A percentile compares a stretch with the other conserved stretches of the same genome.
These are phyloP conservation scores for Oncorhynchus clarkii DNA, from an alignment of 2,113 vertebrate species.

Conservation along the genomic window DNA sequence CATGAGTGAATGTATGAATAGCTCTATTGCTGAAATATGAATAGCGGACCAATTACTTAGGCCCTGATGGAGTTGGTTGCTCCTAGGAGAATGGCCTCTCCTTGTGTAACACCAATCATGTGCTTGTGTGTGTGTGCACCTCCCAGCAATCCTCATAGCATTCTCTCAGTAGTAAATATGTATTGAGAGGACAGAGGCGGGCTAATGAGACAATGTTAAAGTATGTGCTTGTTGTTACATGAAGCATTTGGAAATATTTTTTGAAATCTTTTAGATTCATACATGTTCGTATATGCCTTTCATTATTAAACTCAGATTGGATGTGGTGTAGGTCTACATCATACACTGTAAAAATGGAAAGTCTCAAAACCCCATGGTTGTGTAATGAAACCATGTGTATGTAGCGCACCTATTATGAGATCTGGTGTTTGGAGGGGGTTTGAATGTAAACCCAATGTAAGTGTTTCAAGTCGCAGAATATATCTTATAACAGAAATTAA, in stretches of 20 bases:
- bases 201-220: slow-evolving; percentile 39
- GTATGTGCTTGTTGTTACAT: background rate
- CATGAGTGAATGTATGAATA: slow-evolving; percentile 66
- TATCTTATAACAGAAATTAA: too few relatives aligned
- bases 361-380: too few relatives aligned
- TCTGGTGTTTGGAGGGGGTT: too few relatives aligned
- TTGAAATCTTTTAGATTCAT: too few relatives aligned
- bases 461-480: too few relatives aligned
- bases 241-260: background rate
- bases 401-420: too few relatives aligned
- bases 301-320: too few relatives aligned
- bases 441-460: too few relatives aligned
- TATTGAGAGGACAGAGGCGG: slow-evolving; percentile 10
- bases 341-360: too few relatives aligned
- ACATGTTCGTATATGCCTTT: too few relatives aligned
- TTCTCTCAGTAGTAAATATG: slow-evolving; percentile 43
- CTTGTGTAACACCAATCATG: slow-evolving; percentile 34
- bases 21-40: slow-evolving; percentile 73
- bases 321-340: too few relatives aligned
- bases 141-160: background rate
- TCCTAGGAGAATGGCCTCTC: slow-evolving; percentile 60
- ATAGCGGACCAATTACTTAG: slow-evolving; percentile 75
- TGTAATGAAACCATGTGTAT: too few relatives aligned
- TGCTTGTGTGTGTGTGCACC: background rate
- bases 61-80: slow-evolving; percentile 68